Conservation (phyloP, 35 echinoderm and acorn worm genomes). For the Patiria miniata region DNA sequence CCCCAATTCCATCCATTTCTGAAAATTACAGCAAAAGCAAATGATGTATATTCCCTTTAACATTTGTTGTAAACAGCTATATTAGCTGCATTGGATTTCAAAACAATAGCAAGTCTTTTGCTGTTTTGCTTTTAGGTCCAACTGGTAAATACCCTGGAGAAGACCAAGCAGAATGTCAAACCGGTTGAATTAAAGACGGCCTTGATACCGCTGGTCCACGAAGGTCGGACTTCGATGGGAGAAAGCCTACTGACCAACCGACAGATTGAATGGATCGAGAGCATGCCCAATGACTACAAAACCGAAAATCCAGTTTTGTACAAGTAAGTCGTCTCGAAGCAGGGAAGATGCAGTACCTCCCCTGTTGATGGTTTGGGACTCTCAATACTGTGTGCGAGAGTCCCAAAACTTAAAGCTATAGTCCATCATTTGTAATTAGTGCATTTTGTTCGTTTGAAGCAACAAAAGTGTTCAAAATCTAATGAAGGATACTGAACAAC, state of each 20-base stretch:
- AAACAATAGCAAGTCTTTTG: not conserved
- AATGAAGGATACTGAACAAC: too few species aligned
- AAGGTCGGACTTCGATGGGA: conserved; percentile 76
- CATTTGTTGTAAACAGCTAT: too few species aligned
- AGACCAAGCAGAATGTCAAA: conserved; percentile 35
- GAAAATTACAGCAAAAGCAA: too few species aligned
- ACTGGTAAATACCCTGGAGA: conserved; percentile 84
- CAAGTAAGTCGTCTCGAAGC: conserved; percentile 47
- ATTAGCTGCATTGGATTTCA: not conserved
- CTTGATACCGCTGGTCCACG: conserved; percentile 81
- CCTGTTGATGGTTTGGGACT: not conserved
- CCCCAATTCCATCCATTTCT: too few species aligned
- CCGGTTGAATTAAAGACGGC: conserved; percentile 45
- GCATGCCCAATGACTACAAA: conserved; percentile 82
- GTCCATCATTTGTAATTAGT: too few species aligned
- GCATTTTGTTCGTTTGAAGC: too few species aligned
- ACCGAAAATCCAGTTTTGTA: conserved; percentile 92
- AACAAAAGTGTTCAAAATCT: too few species aligned
- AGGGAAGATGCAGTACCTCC: not conserved
- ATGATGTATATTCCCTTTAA: too few species aligned
- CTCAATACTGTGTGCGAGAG: too few species aligned
- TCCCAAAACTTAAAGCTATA: too few species aligned
- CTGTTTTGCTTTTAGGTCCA: conserved; percentile 60
- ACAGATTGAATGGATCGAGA: conserved; percentile 82
- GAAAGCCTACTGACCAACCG: conserved; percentile 75